Evolutionary conservation across 2,888 invertebrate genomes (phyloP).

Genomic region (Drosophila tanythrix): DNA sequence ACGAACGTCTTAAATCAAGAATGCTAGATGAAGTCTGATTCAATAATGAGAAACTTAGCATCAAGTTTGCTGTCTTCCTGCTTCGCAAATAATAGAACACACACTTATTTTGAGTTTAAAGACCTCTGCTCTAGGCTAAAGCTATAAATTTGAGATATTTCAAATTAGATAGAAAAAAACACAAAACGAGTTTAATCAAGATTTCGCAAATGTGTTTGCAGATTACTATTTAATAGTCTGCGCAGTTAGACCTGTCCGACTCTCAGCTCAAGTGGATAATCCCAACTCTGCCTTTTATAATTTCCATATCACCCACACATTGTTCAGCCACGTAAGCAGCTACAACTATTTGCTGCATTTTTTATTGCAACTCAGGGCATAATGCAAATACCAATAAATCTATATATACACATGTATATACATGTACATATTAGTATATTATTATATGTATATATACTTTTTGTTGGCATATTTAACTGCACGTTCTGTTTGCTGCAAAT

Average conservation of each 20-base stretch:
- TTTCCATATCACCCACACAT: slow-evolving; percentile 20
- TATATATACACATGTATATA: too few relatives aligned
- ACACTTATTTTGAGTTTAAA: not conserved
- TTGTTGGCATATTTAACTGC: slow-evolving; percentile 21
- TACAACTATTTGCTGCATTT: slow-evolving; percentile 13
- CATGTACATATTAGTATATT: not conserved
- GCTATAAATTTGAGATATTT: not conserved
- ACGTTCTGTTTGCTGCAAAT: slow-evolving; percentile 36
- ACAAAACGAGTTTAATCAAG: not conserved
- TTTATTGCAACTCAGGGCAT: slow-evolving; percentile 6
- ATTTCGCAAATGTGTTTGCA: not conserved
- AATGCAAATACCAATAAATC: slow-evolving; percentile 32
- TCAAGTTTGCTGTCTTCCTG: not conserved
- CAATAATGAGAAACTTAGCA: not conserved
- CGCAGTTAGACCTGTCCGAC: not conserved
- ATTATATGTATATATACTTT: not conserved
- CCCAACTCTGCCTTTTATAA: slow-evolving; percentile 3
- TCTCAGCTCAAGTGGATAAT: not conserved
- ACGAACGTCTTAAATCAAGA: not conserved
- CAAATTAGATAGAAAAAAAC: not conserved
- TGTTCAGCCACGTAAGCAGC: slow-evolving; percentile 7
- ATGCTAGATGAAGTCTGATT: not conserved
- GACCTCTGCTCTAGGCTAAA: not conserved
- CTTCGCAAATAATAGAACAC: not conserved
- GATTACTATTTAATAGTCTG: not conserved